These are phyloP conservation scores for Mesochorus sp. DNA, from an alignment of 2,888 invertebrate genomes.

Conservation along the genomic window DNA sequence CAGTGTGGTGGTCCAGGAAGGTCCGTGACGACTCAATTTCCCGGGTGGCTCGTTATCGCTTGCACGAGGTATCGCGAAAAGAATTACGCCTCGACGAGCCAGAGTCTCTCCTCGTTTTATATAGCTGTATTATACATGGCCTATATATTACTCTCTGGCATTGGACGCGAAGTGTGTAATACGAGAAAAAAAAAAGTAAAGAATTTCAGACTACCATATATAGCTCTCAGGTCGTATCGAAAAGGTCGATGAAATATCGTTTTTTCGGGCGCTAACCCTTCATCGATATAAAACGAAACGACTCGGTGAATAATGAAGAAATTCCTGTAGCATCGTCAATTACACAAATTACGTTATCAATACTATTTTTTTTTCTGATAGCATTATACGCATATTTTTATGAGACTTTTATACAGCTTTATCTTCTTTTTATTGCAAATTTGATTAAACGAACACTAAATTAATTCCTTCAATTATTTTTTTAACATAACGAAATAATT, in stretches of 20 bases:
- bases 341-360: no score
- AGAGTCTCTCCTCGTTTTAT: slow-evolving; percentile 9
- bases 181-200: background rate
- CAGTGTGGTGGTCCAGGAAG: slow-evolving; percentile 18
- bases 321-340: no score
- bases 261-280: background rate
- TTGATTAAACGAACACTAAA: no score
- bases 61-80: slow-evolving; percentile 60
- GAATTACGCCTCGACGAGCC: slow-evolving; percentile 55
- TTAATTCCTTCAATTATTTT: no score
- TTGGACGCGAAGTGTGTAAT: slow-evolving; percentile 14
- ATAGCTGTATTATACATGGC: slow-evolving; percentile 18
- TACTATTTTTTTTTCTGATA: no score
- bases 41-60: slow-evolving; percentile 64
- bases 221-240: slow-evolving; percentile 1
- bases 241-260: background rate
- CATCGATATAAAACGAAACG: no score
- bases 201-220: background rate
- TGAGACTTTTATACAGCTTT: no score
- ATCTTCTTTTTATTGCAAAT: no score
- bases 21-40: slow-evolving; percentile 57
- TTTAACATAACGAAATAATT: no score
- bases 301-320: no score
- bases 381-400: no score
- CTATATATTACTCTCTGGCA: background rate